Evolutionary conservation across 2,113 vertebrate species (phyloP).

Genomic region (Motacilla alba): DNA sequence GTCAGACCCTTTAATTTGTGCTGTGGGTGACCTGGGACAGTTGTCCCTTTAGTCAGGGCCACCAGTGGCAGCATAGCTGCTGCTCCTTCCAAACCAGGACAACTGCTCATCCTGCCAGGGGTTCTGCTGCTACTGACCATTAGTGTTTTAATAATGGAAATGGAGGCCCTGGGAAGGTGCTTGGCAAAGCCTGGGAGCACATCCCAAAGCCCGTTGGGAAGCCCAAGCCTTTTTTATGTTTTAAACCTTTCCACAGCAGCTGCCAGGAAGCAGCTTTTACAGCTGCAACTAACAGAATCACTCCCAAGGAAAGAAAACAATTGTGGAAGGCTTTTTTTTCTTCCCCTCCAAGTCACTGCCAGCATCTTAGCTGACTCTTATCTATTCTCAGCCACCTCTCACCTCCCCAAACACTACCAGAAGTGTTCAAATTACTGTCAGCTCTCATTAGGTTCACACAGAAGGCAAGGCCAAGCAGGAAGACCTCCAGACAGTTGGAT

Average conservation of each 20-base stretch:
- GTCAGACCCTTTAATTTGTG: neutral
- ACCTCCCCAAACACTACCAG: constrained; percentile 23
- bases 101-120: neutral
- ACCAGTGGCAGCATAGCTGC: neutral
- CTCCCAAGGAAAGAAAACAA: constrained; percentile 38
- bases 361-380: constrained; percentile 5
- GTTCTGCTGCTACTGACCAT: neutral
- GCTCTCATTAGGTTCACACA: constrained; percentile 15
- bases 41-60: neutral
- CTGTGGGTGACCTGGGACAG: neutral
- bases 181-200: neutral
- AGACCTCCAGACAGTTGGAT: constrained; percentile 20
- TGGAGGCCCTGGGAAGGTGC: neutral
- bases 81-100: neutral
- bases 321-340: neutral
- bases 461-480: constrained; percentile 1
- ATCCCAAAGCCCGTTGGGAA: fast-evolving
- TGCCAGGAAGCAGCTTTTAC: constrained; percentile 34
- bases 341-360: neutral
- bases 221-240: neutral
- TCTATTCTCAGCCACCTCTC: constrained; percentile 50
- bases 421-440: constrained; percentile 53
- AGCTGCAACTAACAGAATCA: neutral
- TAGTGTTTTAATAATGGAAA: neutral
- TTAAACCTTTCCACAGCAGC: constrained; percentile 16